Percentiles rank a stretch among this genome's conserved stretches.
Evolutionary conservation across 2,888 invertebrate genomes (phyloP).

Genomic region (Eupithecia pulchellata): DNA sequence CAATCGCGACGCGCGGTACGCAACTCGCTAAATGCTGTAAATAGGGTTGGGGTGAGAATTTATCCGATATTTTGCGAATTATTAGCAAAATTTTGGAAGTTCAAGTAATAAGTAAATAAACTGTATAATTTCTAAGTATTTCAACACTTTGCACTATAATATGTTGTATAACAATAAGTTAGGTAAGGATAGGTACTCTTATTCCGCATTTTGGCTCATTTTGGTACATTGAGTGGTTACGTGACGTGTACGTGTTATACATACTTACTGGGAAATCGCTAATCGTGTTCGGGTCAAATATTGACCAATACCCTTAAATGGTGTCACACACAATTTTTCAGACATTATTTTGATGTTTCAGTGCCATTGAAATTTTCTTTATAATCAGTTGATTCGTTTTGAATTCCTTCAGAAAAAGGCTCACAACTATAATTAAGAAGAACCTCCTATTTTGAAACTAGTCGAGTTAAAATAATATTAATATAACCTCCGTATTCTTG

Average conservation of each 20-base stretch:
- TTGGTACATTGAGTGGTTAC: too few species aligned
- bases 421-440: not conserved
- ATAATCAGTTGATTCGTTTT: not conserved
- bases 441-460: not conserved
- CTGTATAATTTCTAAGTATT: not conserved
- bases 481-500: not conserved
- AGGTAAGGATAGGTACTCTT: too few species aligned
- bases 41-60: constrained; percentile 23
- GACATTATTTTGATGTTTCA: not conserved
- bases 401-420: not conserved
- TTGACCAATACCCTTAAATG: not conserved
- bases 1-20: constrained; percentile 29
- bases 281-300: not conserved
- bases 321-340: not conserved
- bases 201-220: too few species aligned
- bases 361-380: not conserved
- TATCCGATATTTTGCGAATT: constrained; percentile 12
- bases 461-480: not conserved
- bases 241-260: too few species aligned
- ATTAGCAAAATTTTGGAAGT: not conserved
- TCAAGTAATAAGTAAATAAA: constrained; percentile 1
- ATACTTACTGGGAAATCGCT: not conserved
- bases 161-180: not conserved
- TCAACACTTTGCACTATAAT: not conserved
- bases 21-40: constrained; percentile 22